Percentiles rank a stretch among this genome's conserved stretches.
Conservation (phyloP, 2,797 vertebrate species). For the Erethizon dorsatum region DNA sequence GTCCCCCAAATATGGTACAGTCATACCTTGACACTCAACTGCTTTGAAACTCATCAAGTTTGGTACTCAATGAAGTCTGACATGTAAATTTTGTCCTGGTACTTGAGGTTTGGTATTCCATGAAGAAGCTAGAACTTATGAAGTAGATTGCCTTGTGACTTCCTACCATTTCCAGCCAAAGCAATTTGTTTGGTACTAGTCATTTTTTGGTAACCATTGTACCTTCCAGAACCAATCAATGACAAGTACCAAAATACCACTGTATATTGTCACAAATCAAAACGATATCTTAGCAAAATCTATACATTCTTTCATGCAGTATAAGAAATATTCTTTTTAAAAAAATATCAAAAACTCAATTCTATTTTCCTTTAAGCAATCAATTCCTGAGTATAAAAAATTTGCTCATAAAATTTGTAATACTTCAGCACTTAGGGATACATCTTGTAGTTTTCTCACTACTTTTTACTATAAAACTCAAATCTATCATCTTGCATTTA, state of each 20-base stretch:
- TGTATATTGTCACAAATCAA: background rate
- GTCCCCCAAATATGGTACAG: background rate
- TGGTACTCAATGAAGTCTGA: background rate
- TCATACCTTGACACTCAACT: background rate
- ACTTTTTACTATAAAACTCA: background rate
- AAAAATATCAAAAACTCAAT: background rate
- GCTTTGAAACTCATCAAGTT: background rate
- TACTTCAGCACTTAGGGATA: background rate
- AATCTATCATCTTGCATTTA: background rate
- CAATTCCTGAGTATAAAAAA: background rate
- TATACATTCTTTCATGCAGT: background rate
- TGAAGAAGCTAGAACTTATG: background rate
- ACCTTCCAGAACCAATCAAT: background rate
- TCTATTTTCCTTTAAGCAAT: background rate
- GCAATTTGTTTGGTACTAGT: background rate
- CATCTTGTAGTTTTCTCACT: background rate
- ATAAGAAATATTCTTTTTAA: background rate
- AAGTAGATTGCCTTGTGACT: background rate
- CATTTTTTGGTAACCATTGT: background rate
- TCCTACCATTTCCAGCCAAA: background rate
- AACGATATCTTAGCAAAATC: background rate
- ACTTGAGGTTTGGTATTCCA: background rate
- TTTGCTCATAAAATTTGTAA: constrained; percentile 1
- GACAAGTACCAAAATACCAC: background rate
- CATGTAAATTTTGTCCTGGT: background rate